These are phyloP conservation scores for Brachyhypopomus occidentalis DNA, from an alignment of 2,113 vertebrate species.

Conservation along the genomic window DNA sequence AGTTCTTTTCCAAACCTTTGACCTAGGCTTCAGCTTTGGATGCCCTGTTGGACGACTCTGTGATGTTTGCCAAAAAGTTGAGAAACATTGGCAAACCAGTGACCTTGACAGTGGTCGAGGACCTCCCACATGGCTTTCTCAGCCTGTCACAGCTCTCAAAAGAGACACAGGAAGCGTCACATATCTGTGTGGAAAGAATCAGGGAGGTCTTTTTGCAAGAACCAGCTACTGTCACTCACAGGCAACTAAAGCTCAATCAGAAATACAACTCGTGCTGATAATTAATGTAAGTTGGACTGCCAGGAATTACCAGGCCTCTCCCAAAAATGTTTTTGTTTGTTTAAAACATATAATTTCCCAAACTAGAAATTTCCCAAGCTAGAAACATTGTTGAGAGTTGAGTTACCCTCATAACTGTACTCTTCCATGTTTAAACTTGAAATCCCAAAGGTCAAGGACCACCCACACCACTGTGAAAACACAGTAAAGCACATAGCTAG, in stretches of 20 bases:
- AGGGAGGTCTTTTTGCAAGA: slow-evolving; percentile 70
- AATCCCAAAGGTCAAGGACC: neutral
- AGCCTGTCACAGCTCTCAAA: slow-evolving; percentile 78
- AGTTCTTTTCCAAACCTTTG: neutral
- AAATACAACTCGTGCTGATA: neutral
- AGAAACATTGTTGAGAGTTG: too few species aligned
- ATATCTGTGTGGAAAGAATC: slow-evolving; percentile 76
- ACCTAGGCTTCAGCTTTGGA: slow-evolving; percentile 86
- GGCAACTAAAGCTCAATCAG: slow-evolving; percentile 21
- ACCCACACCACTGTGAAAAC: neutral
- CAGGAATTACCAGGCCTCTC: neutral
- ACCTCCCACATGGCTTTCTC: slow-evolving; percentile 89
- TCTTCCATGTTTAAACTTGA: neutral
- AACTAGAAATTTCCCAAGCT: neutral
- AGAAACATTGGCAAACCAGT: slow-evolving; percentile 76
- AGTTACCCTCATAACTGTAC: neutral
- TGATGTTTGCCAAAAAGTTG: slow-evolving; percentile 87
- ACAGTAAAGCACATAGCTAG: neutral
- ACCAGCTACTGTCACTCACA: neutral
- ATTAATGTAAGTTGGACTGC: neutral
- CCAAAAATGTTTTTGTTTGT: neutral
- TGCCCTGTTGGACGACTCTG: slow-evolving; percentile 87
- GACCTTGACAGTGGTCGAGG: slow-evolving; percentile 80
- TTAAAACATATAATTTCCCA: neutral
- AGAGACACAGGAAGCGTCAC: slow-evolving; percentile 77